Evolutionary conservation across 1,140 invertebrate species (phyloP).

Genomic region (Drosophila rufa): DNA sequence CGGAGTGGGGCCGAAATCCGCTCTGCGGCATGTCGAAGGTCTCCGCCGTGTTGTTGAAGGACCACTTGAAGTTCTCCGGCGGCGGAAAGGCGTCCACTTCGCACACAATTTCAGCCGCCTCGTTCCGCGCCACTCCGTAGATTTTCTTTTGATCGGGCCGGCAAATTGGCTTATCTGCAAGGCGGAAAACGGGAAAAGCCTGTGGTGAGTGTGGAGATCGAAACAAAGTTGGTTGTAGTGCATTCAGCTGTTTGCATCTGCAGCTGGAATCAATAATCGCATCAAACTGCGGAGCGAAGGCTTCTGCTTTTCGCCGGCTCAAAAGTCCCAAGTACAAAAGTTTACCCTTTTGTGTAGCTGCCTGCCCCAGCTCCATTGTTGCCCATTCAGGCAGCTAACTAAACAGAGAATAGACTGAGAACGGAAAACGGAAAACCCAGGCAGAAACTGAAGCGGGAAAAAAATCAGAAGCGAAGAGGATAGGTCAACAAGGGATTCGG

Average conservation of each 20-base stretch:
- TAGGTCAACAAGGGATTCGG: constrained; percentile 2
- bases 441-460: not conserved
- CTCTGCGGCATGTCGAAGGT: constrained; percentile 90
- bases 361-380: constrained; percentile 10
- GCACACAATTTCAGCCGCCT: constrained; percentile 92
- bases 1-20: constrained; percentile 85
- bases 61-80: constrained; percentile 94
- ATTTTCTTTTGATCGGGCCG: constrained; percentile 91
- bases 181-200: constrained; percentile 10
- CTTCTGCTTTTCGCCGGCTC: constrained; percentile 39
- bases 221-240: constrained; percentile 65
- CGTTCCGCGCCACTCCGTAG: constrained; percentile 94
- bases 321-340: constrained; percentile 71
- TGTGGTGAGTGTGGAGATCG: constrained; percentile 25
- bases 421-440: constrained; percentile 16
- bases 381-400: constrained; percentile 64
- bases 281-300: constrained; percentile 29
- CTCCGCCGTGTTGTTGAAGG: constrained; percentile 95
- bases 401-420: constrained; percentile 49
- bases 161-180: constrained; percentile 93
- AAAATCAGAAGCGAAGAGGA: constrained; percentile 1
- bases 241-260: constrained; percentile 67
- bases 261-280: constrained; percentile 74
- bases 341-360: constrained; percentile 39
- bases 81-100: constrained; percentile 94